A percentile compares a stretch with the other conserved stretches of the same genome.
Evolutionary conservation across 2,797 vertebrate genomes (phyloP).

Genomic region (Sebastes matsubarae): DNA sequence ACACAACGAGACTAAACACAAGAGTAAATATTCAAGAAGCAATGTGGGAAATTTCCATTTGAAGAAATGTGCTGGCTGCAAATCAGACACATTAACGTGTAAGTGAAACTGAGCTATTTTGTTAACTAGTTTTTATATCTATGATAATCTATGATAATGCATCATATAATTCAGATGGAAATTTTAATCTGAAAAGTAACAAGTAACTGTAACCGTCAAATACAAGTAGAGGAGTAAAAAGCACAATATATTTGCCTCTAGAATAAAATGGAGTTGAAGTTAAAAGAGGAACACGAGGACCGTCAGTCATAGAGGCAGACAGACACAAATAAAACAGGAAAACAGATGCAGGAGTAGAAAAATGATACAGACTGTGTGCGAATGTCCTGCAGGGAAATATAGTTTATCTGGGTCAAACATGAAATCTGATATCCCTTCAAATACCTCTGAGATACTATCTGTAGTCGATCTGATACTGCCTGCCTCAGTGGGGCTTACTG

Average conservation of each 20-base stretch:
- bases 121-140: too few relatives aligned
- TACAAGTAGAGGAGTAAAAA: too few relatives aligned
- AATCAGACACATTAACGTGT: not conserved
- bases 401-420: conserved; percentile 39
- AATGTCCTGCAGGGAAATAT: not conserved
- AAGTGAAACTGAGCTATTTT: not conserved
- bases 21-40: conserved; percentile 16
- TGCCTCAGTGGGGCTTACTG: not conserved
- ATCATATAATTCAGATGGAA: too few relatives aligned
- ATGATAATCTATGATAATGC: too few relatives aligned
- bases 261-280: too few relatives aligned
- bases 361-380: not conserved
- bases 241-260: not conserved
- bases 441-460: conserved; percentile 22
- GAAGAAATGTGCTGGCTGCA: not conserved
- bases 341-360: not conserved
- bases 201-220: too few relatives aligned
- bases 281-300: not conserved
- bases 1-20: conserved; percentile 16
- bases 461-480: conserved; percentile 3
- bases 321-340: not conserved
- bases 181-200: too few relatives aligned
- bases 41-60: not conserved
- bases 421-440: conserved; percentile 20
- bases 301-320: not conserved